Conservation (phyloP, 2,113 vertebrate genomes). For the Myocastor coypus region DNA sequence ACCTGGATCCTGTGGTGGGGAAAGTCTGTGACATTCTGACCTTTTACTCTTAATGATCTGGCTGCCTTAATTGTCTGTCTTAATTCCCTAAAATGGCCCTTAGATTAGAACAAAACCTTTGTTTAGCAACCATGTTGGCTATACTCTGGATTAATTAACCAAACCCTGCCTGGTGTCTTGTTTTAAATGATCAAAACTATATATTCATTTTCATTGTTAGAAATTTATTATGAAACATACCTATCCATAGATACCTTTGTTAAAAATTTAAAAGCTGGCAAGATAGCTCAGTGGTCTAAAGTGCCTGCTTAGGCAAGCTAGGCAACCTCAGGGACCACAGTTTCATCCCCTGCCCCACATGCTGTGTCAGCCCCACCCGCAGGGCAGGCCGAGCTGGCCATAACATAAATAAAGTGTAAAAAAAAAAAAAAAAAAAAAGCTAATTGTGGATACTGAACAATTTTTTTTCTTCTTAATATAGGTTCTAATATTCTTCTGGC, state of each 20-base stretch:
- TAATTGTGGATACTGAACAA: slow-evolving; percentile 18
- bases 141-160: not conserved
- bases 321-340: too few relatives aligned
- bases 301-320: too few relatives aligned
- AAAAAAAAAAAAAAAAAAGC: slow-evolving; percentile 19
- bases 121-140: not conserved
- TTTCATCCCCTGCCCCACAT: too few relatives aligned
- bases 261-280: slow-evolving; percentile 21
- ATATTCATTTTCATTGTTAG: slow-evolving; percentile 48
- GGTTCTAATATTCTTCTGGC: slow-evolving; percentile 99
- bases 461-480: slow-evolving; percentile 78
- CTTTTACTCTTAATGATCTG: not conserved
- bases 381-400: too few relatives aligned
- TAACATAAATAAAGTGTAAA: too few relatives aligned
- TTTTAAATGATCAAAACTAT: slow-evolving; percentile 34
- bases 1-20: not conserved
- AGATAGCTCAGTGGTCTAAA: too few relatives aligned
- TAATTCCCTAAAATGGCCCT: not conserved
- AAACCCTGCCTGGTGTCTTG: not conserved
- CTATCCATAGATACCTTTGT: not conserved
- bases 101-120: not conserved
- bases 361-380: too few relatives aligned
- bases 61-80: not conserved
- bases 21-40: not conserved
- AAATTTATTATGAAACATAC: not conserved